Evolutionary conservation across 2,888 invertebrate species (phyloP).

Genomic region (Laspeyria flexula): DNA sequence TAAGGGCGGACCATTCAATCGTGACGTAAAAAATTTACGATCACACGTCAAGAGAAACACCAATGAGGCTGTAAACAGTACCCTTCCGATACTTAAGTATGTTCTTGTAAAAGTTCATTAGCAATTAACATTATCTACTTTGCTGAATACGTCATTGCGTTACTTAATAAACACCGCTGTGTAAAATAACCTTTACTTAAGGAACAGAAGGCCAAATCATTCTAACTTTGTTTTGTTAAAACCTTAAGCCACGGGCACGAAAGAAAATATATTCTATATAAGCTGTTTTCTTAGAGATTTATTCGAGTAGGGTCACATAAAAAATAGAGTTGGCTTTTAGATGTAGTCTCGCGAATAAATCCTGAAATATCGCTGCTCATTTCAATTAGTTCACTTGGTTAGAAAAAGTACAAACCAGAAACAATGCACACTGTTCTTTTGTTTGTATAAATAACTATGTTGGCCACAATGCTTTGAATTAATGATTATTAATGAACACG

Average conservation of each 20-base stretch:
- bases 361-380: conserved; percentile 46
- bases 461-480: background rate
- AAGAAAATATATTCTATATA: conserved; percentile 47
- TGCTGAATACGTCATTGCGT: conserved; percentile 43
- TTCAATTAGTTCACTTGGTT: conserved; percentile 45
- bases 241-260: conserved; percentile 42
- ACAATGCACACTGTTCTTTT: conserved; percentile 7
- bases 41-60: conserved; percentile 84
- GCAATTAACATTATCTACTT: conserved; percentile 70
- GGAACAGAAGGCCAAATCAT: conserved; percentile 28
- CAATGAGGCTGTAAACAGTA: conserved; percentile 82
- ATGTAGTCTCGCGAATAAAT: conserved; percentile 42
- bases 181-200: conserved; percentile 10
- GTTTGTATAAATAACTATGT: background rate
- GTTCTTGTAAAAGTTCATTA: conserved; percentile 80
- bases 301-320: conserved; percentile 50
- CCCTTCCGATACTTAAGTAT: conserved; percentile 71
- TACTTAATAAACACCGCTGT: conserved; percentile 41
- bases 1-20: conserved; percentile 83
- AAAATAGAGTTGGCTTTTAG: conserved; percentile 46
- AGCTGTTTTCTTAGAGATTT: conserved; percentile 49
- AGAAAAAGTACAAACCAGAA: conserved; percentile 29
- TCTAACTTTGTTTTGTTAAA: conserved; percentile 47
- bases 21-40: conserved; percentile 83
- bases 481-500: background rate